Base-by-base conservation (phyloP, 2,888 invertebrate species). In the Amphimallon solstitiale region DNA sequence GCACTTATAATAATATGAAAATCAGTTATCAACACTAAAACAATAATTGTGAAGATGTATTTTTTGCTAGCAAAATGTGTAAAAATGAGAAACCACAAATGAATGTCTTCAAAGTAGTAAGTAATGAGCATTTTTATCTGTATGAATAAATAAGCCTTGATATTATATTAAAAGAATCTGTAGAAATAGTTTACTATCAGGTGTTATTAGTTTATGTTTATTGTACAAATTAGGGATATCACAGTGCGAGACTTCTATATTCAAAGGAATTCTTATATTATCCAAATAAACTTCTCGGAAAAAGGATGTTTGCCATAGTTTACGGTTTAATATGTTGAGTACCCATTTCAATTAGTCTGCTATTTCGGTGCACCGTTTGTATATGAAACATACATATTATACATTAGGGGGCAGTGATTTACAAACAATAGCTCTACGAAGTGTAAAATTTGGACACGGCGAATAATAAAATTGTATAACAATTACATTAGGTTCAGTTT, bases 381-480 rank as follows among this genome's bases (percentile, higher is more conserved):
- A 23, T 34, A 38, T 38, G 54, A 54, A 38, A 38, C 29, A 23
- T 23, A 23, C 23, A 29, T 51, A 34, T 34, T 51, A 40, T n/a
- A 48, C 34, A 60, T 46, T 49, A 49, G 38, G 49, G 35, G 49
- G 49, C 46, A 48, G 38, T 34, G 46, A 38, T 62, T 62, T 54
- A 19, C 15, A 29, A 38, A 63, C 63, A 54, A 63, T 63, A 45
- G 37, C 17, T 17, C 40, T 29, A 54, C 54, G 54, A 38, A 45
- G 52, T 65, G 66, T 60, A 46, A 64, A 68, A 68, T 68, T 63
- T 63, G 63, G 52, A 52, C 63, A 63, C 54, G 45, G 35, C 63
- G 63, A 68, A 66, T 65, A 68, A 51, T 45, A 59, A 66, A 63
- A 66, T 64, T 46, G 68, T 63, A 68, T 68, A 68, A 68, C 68